Evolutionary conservation across 2,888 invertebrate species (phyloP), one percentile per base, ranked within the genome.

Genomic region (Cecidostiba fungosa): DNA sequence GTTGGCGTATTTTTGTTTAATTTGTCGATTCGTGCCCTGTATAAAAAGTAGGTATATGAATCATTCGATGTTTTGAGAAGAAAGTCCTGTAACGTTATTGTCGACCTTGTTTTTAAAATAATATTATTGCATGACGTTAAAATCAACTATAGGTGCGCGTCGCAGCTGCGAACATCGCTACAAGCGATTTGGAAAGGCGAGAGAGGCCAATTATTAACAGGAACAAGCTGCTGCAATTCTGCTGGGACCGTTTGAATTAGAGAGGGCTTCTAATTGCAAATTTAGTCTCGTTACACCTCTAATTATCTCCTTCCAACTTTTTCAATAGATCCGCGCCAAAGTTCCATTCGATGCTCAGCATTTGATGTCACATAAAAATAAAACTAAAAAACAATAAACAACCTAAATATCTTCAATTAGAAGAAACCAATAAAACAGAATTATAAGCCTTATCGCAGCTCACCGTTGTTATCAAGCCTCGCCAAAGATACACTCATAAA

Each of bases 221-320:
- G 90, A 92, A 54, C 91, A 92, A 91, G 91, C 91, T 90, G 90
- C 90, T 89, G 89, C 90, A 89, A 91, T 90, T 90, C 92, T 91
- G 90, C 89, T 90, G 91, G 92, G 91, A 91, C 90, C 90, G 91
- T 92, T 92, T 92, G 91, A 92, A 92, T 92, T 92, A 91, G 89
- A 90, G 90, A 87, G 12, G 10, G 88, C 76, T 82, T 87, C 85
- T 87, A 86, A 87, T 88, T 88, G 89, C 88, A 88, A 89, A 88
- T 89, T 90, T 89, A 90, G 89, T 90, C 0, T 59, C 91, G 89
- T 90, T 90, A 90, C 87, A 50, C 32, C 72, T n/a, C 23, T 0
- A 50, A 23, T 59, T 23, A 23, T 59, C 19, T 19, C 19, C 19
- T 16, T 50, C 50, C 0, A 47, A 47, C 16, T 47, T 16, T 47